Conservation (phyloP, 2,888 invertebrate genomes). For the Plebejus argus region DNA sequence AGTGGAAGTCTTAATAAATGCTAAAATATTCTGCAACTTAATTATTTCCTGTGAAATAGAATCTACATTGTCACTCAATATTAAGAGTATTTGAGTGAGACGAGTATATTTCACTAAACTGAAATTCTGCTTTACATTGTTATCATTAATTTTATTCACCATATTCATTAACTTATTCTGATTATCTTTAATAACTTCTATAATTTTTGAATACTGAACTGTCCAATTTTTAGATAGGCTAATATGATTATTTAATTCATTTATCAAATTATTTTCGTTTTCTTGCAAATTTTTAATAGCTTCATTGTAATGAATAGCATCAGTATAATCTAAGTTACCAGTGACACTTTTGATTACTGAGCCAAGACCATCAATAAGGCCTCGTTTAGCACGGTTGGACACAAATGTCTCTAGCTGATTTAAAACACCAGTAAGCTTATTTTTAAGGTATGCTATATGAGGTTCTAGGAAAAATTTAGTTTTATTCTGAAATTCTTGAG, state of each 20-base stretch:
- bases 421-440: constrained; percentile 22
- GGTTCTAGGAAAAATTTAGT: not conserved
- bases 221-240: no score
- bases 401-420: constrained; percentile 22
- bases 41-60: no score
- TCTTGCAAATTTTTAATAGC: constrained; percentile 41
- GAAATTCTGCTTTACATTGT: not conserved
- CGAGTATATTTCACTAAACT: constrained; percentile 25
- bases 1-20: no score
- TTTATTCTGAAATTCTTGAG: not conserved
- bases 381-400: constrained; percentile 32
- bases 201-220: no score
- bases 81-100: constrained; percentile 18
- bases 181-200: constrained; percentile 35
- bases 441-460: constrained; percentile 33
- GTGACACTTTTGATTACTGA: constrained; percentile 43
- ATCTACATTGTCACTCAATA: not conserved
- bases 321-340: constrained; percentile 43
- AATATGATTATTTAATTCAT: constrained; percentile 42
- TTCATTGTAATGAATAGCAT: constrained; percentile 43
- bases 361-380: constrained; percentile 41
- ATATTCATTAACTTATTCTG: constrained; percentile 37
- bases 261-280: constrained; percentile 40
- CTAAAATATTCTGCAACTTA: no score
- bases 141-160: constrained; percentile 34